Evolutionary conservation across 2,797 vertebrate species (phyloP), one percentile per base, ranked within the genome.

Genomic region (Sebastes hopkinsi): DNA sequence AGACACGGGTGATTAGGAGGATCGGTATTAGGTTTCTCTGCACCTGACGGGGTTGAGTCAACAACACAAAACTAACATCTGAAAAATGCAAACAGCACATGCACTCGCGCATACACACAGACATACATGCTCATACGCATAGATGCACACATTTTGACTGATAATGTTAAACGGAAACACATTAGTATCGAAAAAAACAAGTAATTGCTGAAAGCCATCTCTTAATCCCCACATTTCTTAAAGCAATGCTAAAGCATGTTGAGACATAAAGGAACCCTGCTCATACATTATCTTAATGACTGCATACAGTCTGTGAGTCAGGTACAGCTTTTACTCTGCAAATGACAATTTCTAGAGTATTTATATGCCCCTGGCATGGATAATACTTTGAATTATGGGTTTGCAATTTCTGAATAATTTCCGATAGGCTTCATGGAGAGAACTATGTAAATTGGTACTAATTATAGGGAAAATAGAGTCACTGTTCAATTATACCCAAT

Each of bases 1-100:
- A 86, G 71, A 66, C 50, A 70, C 4, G 14, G 82, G 78, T 81
- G 80, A 91, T 86, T 87, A 86, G 72, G 68, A 83, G 87, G 85
- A 89, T 87, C 76, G 75, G 86, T 83, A 79, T 91, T 75, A 76
- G 72, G 84, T 92, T 92, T 91, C 90, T 74, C 50, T 79, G 52
- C 83, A 79, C 79, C 82, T 90, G 82, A 89, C 42, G 22, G 60
- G 55, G 81, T 92, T 85, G 88, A 75, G 76, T 80, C 81, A 90
- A 85, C 88, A 88, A 71, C 75, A 66, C 25, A 71, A 83, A 89
- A 74, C 79, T 62, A 72, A 60, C 60, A 80, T 85, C 50, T 34
- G 50, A 87, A 81, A 85, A 84, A 80, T 77, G 68, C 69, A 88
- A 86, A 81, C 67, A 83, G 16, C 36, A 81, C 50, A 29, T 30